These are phyloP conservation scores for Scaeva pyrastri DNA, from an alignment of 2,888 invertebrate species.

Conservation along the genomic window DNA sequence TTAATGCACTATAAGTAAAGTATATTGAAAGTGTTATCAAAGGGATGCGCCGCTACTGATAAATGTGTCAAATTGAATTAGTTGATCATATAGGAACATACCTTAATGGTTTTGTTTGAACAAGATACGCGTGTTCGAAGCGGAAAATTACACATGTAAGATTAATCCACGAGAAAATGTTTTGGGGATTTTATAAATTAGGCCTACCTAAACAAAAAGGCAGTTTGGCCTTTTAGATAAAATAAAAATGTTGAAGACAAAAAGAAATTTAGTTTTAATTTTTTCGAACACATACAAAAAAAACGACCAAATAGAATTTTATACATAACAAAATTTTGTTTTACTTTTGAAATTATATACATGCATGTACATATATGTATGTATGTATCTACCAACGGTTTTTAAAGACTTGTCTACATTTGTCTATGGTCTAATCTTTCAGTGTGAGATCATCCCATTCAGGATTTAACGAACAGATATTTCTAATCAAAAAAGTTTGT, in stretches of 20 bases:
- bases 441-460: too few relatives aligned
- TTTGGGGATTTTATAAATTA: background rate
- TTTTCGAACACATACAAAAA: too few relatives aligned
- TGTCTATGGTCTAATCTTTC: too few relatives aligned
- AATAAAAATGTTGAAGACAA: background rate
- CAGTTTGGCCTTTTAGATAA: background rate
- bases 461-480: too few relatives aligned
- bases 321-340: too few relatives aligned
- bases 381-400: too few relatives aligned
- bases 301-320: too few relatives aligned
- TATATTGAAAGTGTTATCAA: conserved; percentile 48
- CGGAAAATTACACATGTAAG: conserved; percentile 23
- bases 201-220: background rate
- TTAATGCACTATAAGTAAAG: conserved; percentile 37
- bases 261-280: too few relatives aligned
- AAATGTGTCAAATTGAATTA: conserved; percentile 44
- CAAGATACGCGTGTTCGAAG: conserved; percentile 17
- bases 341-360: too few relatives aligned
- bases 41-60: conserved; percentile 10
- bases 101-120: conserved; percentile 28
- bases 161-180: background rate
- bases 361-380: too few relatives aligned
- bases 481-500: too few relatives aligned
- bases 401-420: too few relatives aligned
- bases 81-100: conserved; percentile 2